phyloP scores from a whole-genome alignment of 2,797 vertebrate genomes.

The Streptopelia turtur region DNA sequence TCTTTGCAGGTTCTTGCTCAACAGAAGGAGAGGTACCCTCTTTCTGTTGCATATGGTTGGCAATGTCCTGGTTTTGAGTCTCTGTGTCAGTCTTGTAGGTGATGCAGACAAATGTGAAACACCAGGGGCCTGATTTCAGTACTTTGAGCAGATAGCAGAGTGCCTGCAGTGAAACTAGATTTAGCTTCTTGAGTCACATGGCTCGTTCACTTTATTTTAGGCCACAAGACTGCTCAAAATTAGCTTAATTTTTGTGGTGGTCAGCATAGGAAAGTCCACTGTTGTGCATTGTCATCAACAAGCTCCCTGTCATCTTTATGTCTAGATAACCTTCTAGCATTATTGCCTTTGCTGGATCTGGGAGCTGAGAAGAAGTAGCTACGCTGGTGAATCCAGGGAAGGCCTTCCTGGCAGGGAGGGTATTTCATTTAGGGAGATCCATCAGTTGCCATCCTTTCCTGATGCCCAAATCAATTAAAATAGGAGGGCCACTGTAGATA shows the following conservation, averaged over 20 bases:
- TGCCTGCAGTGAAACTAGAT: not conserved
- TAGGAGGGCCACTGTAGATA: not conserved
- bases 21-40: not conserved
- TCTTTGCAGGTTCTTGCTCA: not conserved
- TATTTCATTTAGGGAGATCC: not conserved
- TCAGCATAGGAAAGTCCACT: not conserved
- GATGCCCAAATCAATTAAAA: not conserved
- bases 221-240: not conserved
- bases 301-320: not conserved
- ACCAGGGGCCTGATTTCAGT: not conserved
- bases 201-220: not conserved
- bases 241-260: not conserved
- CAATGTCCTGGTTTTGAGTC: not conserved
- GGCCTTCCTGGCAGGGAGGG: not conserved
- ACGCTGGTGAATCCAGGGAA: not conserved
- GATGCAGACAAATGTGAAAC: not conserved
- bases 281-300: not conserved
- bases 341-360: not conserved
- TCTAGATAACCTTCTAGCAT: not conserved
- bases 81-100: not conserved
- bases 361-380: not conserved
- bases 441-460: not conserved
- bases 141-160: not conserved
- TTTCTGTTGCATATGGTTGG: not conserved
- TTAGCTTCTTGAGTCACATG: not conserved